A percentile compares a stretch with the other conserved stretches of the same genome.
Evolutionary conservation across 1,140 invertebrate species (phyloP).

Genomic region (Frieseomelitta varia): DNA sequence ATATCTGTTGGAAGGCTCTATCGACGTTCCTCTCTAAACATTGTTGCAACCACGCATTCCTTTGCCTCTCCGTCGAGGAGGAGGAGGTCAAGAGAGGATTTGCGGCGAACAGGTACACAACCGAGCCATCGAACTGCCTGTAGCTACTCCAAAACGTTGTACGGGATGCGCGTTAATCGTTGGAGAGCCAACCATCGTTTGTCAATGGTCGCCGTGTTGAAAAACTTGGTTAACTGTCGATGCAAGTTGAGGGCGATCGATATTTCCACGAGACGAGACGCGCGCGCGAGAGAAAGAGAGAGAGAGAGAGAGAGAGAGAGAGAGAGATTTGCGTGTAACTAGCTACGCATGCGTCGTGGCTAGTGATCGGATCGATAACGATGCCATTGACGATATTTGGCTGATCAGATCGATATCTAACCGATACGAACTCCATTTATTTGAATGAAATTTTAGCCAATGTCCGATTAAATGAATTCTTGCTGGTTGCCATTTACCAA

Average conservation of each 20-base stretch:
- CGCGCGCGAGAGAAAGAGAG: no score
- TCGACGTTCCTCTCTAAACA: slow-evolving; percentile 32
- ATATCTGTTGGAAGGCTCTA: neutral
- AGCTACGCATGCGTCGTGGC: neutral
- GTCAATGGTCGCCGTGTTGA: neutral
- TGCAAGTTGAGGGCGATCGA: neutral
- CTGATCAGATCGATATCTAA: no score
- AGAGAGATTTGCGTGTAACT: slow-evolving; percentile 15
- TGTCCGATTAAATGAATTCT: no score
- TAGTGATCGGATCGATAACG: neutral
- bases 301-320: no score
- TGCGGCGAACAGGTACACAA: slow-evolving; percentile 1
- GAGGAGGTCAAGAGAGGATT: neutral
- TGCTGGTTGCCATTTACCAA: no score
- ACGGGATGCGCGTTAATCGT: neutral
- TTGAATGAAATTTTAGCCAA: no score
- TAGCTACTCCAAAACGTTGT: neutral
- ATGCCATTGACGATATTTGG: no score
- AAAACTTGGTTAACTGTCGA: neutral
- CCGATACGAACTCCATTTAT: no score
- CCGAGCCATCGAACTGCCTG: neutral
- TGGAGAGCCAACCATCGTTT: neutral
- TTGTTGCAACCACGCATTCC: slow-evolving; percentile 10
- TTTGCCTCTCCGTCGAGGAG: neutral
- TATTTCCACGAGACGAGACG: neutral